Percentiles rank a stretch among this genome's conserved stretches.
These are phyloP conservation scores for Aleiodes testaceus DNA, from an alignment of 2,888 invertebrate genomes.

Conservation along the genomic window DNA sequence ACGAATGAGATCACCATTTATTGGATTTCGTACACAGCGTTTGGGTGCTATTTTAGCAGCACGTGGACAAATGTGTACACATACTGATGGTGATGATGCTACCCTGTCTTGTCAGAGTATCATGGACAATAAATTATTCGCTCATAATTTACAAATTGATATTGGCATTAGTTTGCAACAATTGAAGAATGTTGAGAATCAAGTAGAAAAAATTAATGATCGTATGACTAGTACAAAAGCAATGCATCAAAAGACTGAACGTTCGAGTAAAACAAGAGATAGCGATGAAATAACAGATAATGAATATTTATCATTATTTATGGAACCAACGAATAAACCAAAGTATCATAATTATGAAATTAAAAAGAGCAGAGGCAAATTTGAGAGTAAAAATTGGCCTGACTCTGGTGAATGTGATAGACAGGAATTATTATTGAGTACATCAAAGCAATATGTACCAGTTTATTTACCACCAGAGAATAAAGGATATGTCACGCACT, in stretches of 20 bases:
- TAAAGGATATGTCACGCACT: conserved; percentile 78
- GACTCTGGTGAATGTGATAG: conserved; percentile 56
- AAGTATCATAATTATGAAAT: conserved; percentile 59
- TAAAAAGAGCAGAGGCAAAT: conserved; percentile 53
- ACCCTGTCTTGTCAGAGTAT: conserved; percentile 70
- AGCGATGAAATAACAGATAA: conserved; percentile 47
- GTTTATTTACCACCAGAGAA: conserved; percentile 85
- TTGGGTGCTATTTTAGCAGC: conserved; percentile 62
- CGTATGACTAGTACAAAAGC: conserved; percentile 68
- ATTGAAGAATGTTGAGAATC: conserved; percentile 74
- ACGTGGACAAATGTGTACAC: conserved; percentile 71
- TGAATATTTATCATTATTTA: conserved; percentile 55
- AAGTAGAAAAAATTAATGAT: conserved; percentile 74
- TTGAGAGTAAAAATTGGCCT: conserved; percentile 60
- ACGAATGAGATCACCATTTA: conserved; percentile 70
- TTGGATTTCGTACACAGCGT: conserved; percentile 62
- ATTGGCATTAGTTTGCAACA: conserved; percentile 74
- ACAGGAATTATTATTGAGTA: conserved; percentile 49
- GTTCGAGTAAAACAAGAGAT: conserved; percentile 39
- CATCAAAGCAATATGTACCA: conserved; percentile 74
- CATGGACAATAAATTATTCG: conserved; percentile 68
- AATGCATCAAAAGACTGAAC: conserved; percentile 51
- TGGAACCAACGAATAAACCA: conserved; percentile 59
- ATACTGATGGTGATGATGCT: conserved; percentile 67
- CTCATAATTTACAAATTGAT: conserved; percentile 71